Evolutionary conservation across 2,888 invertebrate genomes (phyloP).

Genomic region (Vanessa cardui): DNA sequence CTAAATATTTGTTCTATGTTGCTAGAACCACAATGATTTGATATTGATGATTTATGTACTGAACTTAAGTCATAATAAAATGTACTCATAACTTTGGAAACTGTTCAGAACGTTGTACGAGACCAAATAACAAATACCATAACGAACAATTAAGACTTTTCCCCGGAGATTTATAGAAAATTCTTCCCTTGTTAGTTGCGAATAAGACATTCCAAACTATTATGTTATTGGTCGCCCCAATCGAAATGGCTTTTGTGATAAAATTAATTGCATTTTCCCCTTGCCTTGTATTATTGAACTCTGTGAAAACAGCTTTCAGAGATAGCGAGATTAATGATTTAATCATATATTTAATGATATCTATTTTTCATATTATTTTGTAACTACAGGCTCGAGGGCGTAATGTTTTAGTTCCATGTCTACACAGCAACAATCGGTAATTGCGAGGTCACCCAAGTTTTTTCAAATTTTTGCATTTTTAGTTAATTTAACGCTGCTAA

Average conservation of each 20-base stretch:
- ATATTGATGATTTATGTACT: neutral
- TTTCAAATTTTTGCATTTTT: too few relatives aligned
- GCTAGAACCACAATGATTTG: too few relatives aligned
- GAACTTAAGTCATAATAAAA: neutral
- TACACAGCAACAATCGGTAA: too few relatives aligned
- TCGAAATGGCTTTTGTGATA: conserved; percentile 67
- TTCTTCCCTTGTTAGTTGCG: conserved; percentile 32
- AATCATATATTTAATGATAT: neutral
- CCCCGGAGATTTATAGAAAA: conserved; percentile 36
- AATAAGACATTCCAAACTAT: conserved; percentile 52
- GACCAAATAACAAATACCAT: conserved; percentile 19
- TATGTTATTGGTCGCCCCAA: conserved; percentile 45
- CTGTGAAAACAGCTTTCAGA: conserved; percentile 42
- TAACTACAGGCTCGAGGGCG: too few relatives aligned
- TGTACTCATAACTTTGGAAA: neutral
- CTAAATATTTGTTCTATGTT: neutral
- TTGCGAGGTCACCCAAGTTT: too few relatives aligned
- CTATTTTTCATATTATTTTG: neutral
- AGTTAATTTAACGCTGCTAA: too few relatives aligned
- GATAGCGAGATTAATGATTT: conserved; percentile 38
- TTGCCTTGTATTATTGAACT: conserved; percentile 41
- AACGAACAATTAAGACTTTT: conserved; percentile 24
- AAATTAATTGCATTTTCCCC: conserved; percentile 77
- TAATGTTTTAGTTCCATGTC: too few relatives aligned
- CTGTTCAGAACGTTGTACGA: neutral